Base-by-base conservation (phyloP, 2,888 invertebrate genomes). In the Drosophila pseudotalamancana region DNA sequence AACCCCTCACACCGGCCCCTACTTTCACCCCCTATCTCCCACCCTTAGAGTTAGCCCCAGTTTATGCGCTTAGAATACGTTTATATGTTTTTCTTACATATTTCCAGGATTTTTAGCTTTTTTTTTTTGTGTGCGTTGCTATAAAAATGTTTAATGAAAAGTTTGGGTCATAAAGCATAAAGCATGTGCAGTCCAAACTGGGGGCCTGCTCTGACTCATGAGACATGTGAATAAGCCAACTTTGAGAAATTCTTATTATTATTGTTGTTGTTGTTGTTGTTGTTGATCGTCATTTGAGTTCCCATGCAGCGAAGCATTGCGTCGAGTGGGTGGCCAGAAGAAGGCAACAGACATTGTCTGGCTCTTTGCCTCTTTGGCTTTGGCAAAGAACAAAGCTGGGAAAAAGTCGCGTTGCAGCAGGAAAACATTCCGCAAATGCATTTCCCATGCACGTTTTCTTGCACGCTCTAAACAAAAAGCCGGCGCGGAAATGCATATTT, bases 361-460 rank as follows among this genome's bases (percentile, higher is more conserved):
- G 12, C 25, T 25, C 9, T 9, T 6, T 6, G 6, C 25, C 9
- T 51, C 21, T 46, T 9, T 16, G 49, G 23, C 49, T 9, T 29
- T 19, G 37, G 25, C 32, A 43, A 49, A 74, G 73, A 69, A 80
- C 81, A 79, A 79, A 80, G 77, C 71, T 79, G 79, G 77, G 79
- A 79, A 79, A 69, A 59, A 43, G 11, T 23, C 25, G 19, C 11
- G 45, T 12, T 35, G 43, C 35, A 14, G 35, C 61, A 56, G 71
- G 74, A 74, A 81, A 81, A 72, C 81, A 88, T 88, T 88, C 88
- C 87, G 72, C 78, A 80, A 75, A 85, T 78, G 87, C 88, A 88
- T 77, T 87, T 88, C 87, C 88, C 88, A 88, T 87, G 88, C 83
- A 74, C 71, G 65, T 62, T 77, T 74, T 63, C 63, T 67, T 70